Base-by-base conservation (phyloP, 1,140 invertebrate genomes). In the Camponotus floridanus region DNA sequence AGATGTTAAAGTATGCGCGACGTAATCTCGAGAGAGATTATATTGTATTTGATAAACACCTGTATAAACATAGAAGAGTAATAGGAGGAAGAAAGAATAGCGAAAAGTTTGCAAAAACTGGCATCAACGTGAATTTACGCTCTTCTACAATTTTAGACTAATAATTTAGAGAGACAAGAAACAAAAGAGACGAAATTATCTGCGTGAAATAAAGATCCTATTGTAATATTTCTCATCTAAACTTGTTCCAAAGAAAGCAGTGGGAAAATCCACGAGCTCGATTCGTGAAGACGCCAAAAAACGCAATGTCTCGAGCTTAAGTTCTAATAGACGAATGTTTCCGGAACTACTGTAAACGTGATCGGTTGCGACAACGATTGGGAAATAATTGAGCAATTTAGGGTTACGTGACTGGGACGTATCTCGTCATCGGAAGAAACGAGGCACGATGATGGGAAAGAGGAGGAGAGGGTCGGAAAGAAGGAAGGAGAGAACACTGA, bases 361-460 rank as follows among this genome's bases (percentile, higher is more conserved):
- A 80, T 70, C 78, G 45, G 65, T 70, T 42, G 78, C 78, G 73
- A 67, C 51, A 80, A 62, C 78, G 74, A 71, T 76, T 36, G 88
- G 74, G 85, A 91, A 89, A 90, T 88, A 91, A 89, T 88, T 85
- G 90, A 86, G 36, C 86, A 91, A 91, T 91, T 91, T 84, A 78
- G 89, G 73, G 76, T 86, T 87, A 90, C 88, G 87, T 89, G 89
- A 90, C 78, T 86, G 83, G 86, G 61, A 85, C 87, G 78, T 83
- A 73, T 84, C 85, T 26, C 26, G 67, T 33, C 18, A 15, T 48
- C 39, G 62, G 26, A 26, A 59, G 68, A 71, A 71, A 79, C 33
- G 45, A 90, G 61, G 76, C 76, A 65, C 80, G 61, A 61, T 76
- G 76, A 73, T 51, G 67, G 42, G 42, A 59, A 45, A 71, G 6